A percentile compares a stretch with the other conserved stretches of the same genome.
These are phyloP conservation scores for Alouatta palliata DNA, from an alignment of 2,113 vertebrate genomes.

Conservation along the genomic window DNA sequence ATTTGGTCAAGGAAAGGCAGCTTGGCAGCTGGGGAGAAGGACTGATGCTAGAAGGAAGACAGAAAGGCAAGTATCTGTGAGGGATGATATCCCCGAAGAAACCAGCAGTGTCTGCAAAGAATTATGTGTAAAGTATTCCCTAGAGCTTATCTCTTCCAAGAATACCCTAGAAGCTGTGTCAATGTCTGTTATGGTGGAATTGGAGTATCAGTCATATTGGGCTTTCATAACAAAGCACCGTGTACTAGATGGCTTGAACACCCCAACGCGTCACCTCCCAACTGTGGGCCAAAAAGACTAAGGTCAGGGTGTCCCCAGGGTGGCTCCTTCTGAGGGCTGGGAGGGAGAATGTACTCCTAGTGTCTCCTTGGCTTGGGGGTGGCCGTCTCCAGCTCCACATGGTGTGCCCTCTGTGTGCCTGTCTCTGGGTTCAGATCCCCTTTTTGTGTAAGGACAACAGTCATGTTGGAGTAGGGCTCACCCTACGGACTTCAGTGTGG, in stretches of 20 bases:
- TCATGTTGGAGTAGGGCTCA: no score
- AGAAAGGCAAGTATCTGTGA: not conserved
- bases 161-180: not conserved
- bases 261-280: accelerated
- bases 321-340: no score
- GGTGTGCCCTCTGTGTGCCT: no score
- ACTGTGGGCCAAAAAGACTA: no score
- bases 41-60: not conserved
- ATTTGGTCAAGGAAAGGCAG: not conserved
- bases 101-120: not conserved
- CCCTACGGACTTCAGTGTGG: no score
- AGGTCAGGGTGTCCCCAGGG: no score
- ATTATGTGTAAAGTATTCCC: not conserved
- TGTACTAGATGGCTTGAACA: accelerated
- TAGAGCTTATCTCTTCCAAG: not conserved
- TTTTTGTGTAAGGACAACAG: no score
- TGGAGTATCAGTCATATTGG: accelerated
- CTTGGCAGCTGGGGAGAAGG: not conserved
- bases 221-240: not conserved
- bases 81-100: not conserved
- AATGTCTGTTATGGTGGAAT: accelerated
- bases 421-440: no score
- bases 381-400: no score
- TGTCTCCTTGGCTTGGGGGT: no score
- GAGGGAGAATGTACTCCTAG: no score